These are phyloP conservation scores for Yoshiicerus persimilis DNA, from an alignment of 1,140 invertebrate genomes.

Conservation along the genomic window DNA sequence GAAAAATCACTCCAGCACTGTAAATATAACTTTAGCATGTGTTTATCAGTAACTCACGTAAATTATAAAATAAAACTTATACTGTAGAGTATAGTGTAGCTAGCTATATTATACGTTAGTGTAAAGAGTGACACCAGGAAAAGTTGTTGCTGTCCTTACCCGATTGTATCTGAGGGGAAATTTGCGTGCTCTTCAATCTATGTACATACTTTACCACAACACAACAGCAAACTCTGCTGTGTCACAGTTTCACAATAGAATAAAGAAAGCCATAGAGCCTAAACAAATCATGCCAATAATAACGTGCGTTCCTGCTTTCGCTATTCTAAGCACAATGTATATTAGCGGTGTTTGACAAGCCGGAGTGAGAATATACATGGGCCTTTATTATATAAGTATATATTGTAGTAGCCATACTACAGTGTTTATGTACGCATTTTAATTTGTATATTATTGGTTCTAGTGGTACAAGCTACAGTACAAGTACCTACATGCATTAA, in stretches of 20 bases:
- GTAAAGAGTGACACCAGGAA: neutral
- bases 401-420: too few species aligned
- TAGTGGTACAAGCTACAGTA: neutral
- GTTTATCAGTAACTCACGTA: too few species aligned
- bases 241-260: neutral
- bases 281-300: neutral
- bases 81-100: too few species aligned
- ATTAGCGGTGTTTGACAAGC: neutral
- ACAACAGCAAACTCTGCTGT: neutral
- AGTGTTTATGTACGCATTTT: neutral
- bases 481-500: neutral
- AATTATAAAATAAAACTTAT: too few species aligned
- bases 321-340: neutral
- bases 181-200: neutral
- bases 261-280: neutral
- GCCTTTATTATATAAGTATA: neutral
- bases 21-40: too few species aligned
- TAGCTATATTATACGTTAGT: too few species aligned
- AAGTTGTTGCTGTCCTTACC: neutral
- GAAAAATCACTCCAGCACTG: too few species aligned
- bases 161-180: neutral
- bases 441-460: neutral
- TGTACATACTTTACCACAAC: neutral
- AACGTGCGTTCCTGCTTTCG: neutral
- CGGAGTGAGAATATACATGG: neutral